These are phyloP conservation scores for Stomatorhinus ivindoensis DNA, from an alignment of 2,113 vertebrate genomes.

Conservation along the genomic window DNA sequence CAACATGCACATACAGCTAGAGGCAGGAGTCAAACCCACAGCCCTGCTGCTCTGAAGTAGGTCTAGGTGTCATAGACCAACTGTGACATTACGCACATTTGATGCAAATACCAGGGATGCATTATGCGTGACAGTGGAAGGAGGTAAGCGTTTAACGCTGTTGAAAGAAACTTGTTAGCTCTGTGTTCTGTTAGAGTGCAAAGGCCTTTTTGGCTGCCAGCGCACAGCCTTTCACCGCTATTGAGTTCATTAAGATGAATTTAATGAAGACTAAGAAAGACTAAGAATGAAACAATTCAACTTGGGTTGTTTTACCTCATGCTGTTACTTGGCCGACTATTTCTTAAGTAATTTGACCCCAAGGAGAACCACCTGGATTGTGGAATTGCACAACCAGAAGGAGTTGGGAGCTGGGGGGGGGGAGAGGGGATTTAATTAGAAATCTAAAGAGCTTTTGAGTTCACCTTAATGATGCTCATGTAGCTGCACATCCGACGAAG, in stretches of 20 bases:
- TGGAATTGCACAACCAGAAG: neutral
- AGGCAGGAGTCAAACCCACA: neutral
- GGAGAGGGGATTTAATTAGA: neutral
- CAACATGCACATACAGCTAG: neutral
- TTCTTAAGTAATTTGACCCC: conserved; percentile 16
- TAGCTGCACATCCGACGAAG: neutral
- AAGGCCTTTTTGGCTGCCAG: conserved; percentile 45
- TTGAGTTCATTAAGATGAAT: conserved; percentile 47
- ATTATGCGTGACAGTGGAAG: neutral
- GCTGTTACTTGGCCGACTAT: conserved; percentile 27
- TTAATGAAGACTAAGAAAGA: conserved; percentile 31
- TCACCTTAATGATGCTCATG: neutral
- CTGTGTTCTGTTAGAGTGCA: conserved; percentile 31
- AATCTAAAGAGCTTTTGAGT: neutral
- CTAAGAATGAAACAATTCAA: conserved; percentile 30
- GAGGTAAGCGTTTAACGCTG: neutral
- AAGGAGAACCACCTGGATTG: neutral
- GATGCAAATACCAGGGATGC: neutral
- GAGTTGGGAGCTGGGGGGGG: neutral
- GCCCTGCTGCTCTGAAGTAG: neutral
- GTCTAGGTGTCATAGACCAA: neutral
- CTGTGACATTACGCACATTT: neutral
- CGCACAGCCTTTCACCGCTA: conserved; percentile 41
- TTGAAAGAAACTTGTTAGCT: conserved; percentile 36
- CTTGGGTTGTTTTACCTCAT: conserved; percentile 34